Evolutionary conservation across 2,888 invertebrate genomes (phyloP).

Genomic region (Zygaena filipendulae): DNA sequence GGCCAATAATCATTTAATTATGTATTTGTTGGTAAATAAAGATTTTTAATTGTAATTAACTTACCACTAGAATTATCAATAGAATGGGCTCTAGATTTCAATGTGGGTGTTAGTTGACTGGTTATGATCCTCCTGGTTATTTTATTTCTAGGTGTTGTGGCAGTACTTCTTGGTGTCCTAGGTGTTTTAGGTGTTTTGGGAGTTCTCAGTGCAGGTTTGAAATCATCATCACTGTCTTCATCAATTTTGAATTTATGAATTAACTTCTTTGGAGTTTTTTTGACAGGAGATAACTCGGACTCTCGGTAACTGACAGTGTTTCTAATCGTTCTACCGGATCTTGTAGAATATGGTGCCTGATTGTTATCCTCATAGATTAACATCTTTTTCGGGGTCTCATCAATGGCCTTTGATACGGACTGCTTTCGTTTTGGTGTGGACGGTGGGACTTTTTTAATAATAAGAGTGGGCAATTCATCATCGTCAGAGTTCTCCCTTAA

Average conservation of each 20-base stretch:
- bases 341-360: slow-evolving; percentile 23
- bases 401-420: slow-evolving; percentile 28
- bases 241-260: slow-evolving; percentile 22
- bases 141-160: slow-evolving; percentile 34
- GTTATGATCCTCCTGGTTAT: slow-evolving; percentile 35
- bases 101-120: slow-evolving; percentile 45
- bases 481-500: slow-evolving; percentile 51
- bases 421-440: slow-evolving; percentile 44
- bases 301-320: slow-evolving; percentile 34
- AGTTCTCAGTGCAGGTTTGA: slow-evolving; percentile 26
- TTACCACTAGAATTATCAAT: slow-evolving; percentile 28
- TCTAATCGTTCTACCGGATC: slow-evolving; percentile 34
- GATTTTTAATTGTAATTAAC: no score
- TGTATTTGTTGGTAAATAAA: no score
- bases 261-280: slow-evolving; percentile 33
- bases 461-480: slow-evolving; percentile 50
- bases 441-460: slow-evolving; percentile 40
- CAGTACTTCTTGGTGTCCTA: slow-evolving; percentile 19
- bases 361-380: slow-evolving; percentile 39
- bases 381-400: slow-evolving; percentile 45
- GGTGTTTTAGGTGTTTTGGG: slow-evolving; percentile 27
- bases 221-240: slow-evolving; percentile 44
- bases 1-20: no score
- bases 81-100: slow-evolving; percentile 40
- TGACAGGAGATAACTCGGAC: slow-evolving; percentile 35